Percentiles rank a stretch among this genome's conserved stretches.
Evolutionary conservation across 2,888 invertebrate species (phyloP).

Genomic region (Halocaridina rubra): DNA sequence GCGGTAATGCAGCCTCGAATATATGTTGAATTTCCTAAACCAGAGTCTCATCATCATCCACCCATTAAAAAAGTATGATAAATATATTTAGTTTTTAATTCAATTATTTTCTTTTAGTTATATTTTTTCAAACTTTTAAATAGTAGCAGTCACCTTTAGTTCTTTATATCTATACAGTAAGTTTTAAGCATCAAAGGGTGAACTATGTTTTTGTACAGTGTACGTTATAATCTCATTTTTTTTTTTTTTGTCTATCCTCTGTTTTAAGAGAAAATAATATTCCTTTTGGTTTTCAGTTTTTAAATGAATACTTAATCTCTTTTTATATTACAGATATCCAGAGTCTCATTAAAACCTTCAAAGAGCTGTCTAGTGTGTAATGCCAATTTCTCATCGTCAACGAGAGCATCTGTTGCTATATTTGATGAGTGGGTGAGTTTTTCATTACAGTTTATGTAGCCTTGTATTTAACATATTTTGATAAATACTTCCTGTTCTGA

Average conservation of each 20-base stretch:
- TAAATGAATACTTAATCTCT: neutral
- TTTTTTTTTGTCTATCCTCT: too few relatives aligned
- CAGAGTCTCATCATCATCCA: constrained; percentile 18
- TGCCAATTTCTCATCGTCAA: constrained; percentile 31
- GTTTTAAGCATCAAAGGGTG: neutral
- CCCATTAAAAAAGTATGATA: constrained; percentile 9
- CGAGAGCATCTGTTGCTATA: constrained; percentile 20
- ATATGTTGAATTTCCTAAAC: constrained; percentile 28
- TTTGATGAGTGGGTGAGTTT: constrained; percentile 33
- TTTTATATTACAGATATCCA: neutral
- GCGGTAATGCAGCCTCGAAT: constrained; percentile 21
- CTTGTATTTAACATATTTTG: neutral
- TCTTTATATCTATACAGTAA: neutral
- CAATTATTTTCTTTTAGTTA: neutral
- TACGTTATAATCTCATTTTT: neutral
- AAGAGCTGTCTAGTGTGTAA: constrained; percentile 43
- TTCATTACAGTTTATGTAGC: neutral
- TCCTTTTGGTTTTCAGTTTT: too few relatives aligned
- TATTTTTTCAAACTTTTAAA: neutral
- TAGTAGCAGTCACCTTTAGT: too few relatives aligned
- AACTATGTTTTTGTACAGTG: neutral
- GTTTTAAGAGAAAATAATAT: too few relatives aligned
- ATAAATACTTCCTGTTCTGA: neutral
- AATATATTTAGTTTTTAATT: neutral
- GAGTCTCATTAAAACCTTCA: too few relatives aligned